Percentiles rank a stretch among this genome's conserved stretches.
These are phyloP conservation scores for Troglohyphantes excavatus DNA, from an alignment of 2,888 invertebrate species.

Conservation along the genomic window DNA sequence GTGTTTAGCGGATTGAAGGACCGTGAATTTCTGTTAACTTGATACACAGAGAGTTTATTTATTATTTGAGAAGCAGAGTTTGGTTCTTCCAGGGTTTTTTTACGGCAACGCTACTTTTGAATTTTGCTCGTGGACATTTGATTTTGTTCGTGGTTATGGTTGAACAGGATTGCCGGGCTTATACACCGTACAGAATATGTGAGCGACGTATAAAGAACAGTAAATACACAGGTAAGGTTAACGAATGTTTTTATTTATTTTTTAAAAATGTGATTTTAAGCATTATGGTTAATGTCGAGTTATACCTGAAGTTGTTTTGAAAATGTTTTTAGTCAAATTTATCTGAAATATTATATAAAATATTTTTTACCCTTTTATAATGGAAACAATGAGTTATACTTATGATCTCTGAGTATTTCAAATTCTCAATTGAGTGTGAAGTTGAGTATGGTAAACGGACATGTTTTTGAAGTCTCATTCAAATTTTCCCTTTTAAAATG, in stretches of 20 bases:
- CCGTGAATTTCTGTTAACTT: background rate
- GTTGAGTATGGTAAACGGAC: no score
- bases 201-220: conserved; percentile 19
- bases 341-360: no score
- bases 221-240: conserved; percentile 24
- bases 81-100: background rate
- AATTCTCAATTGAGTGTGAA: no score
- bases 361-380: no score
- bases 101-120: background rate
- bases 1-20: background rate
- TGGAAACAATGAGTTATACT: no score
- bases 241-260: background rate
- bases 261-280: no score
- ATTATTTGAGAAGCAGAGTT: background rate
- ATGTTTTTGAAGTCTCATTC: no score
- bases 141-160: conserved; percentile 39
- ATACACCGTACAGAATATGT: conserved; percentile 6
- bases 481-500: no score
- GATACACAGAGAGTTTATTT: background rate
- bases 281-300: no score
- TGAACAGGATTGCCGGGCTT: conserved; percentile 27
- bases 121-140: conserved; percentile 10
- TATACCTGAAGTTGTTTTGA: no score
- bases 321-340: no score
- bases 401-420: no score